Evolutionary conservation across 2,888 invertebrate species (phyloP), one percentile per base, ranked within the genome.

Genomic region (Plagiodera versicolora): DNA sequence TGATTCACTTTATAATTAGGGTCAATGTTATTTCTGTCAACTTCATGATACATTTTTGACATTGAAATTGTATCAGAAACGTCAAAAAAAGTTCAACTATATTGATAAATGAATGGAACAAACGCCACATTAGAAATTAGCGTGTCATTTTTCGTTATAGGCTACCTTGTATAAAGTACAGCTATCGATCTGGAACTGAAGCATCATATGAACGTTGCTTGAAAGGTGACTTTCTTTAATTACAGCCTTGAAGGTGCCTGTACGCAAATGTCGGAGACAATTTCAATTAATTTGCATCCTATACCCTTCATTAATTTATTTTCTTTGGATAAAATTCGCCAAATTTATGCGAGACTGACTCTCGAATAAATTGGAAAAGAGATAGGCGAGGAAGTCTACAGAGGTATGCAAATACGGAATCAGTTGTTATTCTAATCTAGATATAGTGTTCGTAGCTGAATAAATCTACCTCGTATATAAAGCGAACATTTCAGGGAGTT

Each of bases 261-360:
- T 72, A 71, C 67, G 72, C 73, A 69, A 73, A 75, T 72, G 74
- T 74, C 75, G 71, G 68, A 70, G 71, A 74, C 75, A 77, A 77
- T 77, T 78, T 77, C 74, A 77, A 77, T 78, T 78, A 77, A 78
- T 78, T 78, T 76, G 77, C 78, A 78, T 78, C 71, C 72, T 75
- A 75, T 75, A 70, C 66, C 64, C 67, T 74, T 24, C 53, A 53
- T 53, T 53, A 44, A 53, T 53, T 75, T 77, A 72, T 70, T 73
- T 74, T 72, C 71, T 68, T 70, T 72, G 68, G 69, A 64, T 66
- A 71, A 76, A 74, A 75, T 77, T 77, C 76, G 75, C 67, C 3
- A 72, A 72, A 72, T 74, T 61, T 71, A 72, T 75, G 73, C 74
- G 74, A 74, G 64, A 67, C 65, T 69, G 65, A 35, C 61, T 65